These are phyloP conservation scores for Silurus meridionalis DNA, from an alignment of 2,113 vertebrate genomes.

Conservation along the genomic window DNA sequence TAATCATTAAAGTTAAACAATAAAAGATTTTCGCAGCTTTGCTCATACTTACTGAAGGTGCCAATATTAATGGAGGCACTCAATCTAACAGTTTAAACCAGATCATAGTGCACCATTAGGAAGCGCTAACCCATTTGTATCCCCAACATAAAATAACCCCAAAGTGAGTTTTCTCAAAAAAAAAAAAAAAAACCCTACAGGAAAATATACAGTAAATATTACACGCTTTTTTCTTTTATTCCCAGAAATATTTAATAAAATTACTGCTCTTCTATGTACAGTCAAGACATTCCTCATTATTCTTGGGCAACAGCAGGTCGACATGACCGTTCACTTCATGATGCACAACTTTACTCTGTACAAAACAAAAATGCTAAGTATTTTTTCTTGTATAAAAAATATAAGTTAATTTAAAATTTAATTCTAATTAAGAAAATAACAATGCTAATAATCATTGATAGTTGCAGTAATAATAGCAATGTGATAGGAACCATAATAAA, in stretches of 20 bases:
- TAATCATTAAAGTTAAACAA: too few species aligned
- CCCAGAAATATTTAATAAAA: slow-evolving; percentile 77
- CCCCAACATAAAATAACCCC: background rate
- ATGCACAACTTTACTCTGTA: slow-evolving; percentile 73
- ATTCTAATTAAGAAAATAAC: slow-evolving; percentile 82
- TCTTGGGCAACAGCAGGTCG: slow-evolving; percentile 74
- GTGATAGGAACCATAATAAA: slow-evolving; percentile 55
- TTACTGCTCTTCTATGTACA: slow-evolving; percentile 77
- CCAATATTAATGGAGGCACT: too few species aligned
- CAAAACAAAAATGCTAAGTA: slow-evolving; percentile 78
- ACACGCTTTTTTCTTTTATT: slow-evolving; percentile 48
- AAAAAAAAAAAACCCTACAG: background rate
- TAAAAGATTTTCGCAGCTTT: too few species aligned
- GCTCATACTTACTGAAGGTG: too few species aligned
- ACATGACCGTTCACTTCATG: slow-evolving; percentile 67
- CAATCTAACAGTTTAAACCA: background rate
- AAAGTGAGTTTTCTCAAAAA: too few species aligned
- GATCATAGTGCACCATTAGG: background rate
- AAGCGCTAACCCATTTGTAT: background rate
- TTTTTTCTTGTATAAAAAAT: slow-evolving; percentile 81
- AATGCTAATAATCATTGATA: slow-evolving; percentile 73
- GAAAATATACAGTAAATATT: slow-evolving; percentile 17
- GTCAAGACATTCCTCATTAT: slow-evolving; percentile 76
- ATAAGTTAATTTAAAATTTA: slow-evolving; percentile 82
- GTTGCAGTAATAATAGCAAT: slow-evolving; percentile 70